These are phyloP conservation scores for Lasioglossum figueresi DNA, from an alignment of 2,888 invertebrate genomes.

Conservation along the genomic window DNA sequence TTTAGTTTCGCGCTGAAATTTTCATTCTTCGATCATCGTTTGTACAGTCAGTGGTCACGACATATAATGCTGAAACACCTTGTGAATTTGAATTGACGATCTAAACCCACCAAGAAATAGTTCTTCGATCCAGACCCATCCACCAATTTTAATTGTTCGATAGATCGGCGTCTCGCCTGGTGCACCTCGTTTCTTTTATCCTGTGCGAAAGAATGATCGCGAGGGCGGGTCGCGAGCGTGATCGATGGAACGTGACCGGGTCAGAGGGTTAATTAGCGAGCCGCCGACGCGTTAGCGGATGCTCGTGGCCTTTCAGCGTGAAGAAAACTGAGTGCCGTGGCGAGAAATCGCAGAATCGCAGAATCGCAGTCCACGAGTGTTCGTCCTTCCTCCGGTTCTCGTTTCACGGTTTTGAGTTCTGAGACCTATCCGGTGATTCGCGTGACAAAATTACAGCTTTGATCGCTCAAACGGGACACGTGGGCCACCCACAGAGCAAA, in stretches of 20 bases:
- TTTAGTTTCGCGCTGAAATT: too few species aligned
- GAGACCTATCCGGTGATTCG: too few species aligned
- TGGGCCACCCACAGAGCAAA: background rate
- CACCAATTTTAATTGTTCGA: too few species aligned
- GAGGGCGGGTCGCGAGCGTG: conserved; percentile 6
- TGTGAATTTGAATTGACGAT: background rate
- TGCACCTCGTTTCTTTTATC: background rate
- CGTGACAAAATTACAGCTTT: background rate
- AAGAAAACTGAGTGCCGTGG: background rate
- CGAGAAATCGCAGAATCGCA: background rate
- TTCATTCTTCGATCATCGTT: too few species aligned
- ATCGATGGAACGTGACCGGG: conserved; percentile 51
- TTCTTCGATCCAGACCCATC: too few species aligned
- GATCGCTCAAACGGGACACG: background rate
- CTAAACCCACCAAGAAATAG: background rate
- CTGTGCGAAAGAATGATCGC: background rate
- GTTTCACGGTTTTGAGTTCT: background rate
- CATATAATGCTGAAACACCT: too few species aligned
- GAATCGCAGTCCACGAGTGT: background rate
- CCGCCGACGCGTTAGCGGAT: conserved; percentile 27
- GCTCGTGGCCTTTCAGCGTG: conserved; percentile 27
- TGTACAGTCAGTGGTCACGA: background rate
- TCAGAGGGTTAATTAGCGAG: conserved; percentile 51
- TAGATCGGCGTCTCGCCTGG: background rate
- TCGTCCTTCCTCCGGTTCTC: background rate